phyloP scores from a whole-genome alignment of 2,797 vertebrate species.

The Acipenser ruthenus region DNA sequence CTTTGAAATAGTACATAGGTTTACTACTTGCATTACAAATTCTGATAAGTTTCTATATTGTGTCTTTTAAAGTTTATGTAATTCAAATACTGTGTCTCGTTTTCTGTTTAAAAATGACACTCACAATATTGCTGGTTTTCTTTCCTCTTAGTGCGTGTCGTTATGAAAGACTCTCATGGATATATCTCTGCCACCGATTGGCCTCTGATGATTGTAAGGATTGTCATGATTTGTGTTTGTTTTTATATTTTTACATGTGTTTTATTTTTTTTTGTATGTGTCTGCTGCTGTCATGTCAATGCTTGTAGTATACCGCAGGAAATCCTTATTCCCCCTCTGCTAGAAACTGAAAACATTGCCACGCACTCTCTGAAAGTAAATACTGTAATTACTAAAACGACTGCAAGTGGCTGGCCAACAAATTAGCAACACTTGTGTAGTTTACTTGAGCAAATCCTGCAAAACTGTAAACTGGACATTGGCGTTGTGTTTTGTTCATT shows the following conservation, averaged over 20 bases:
- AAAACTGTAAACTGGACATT: too few relatives aligned
- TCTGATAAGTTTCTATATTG: constrained; percentile 4
- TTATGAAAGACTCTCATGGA: constrained; percentile 72
- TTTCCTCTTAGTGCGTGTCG: constrained; percentile 56
- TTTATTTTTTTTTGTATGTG: constrained; percentile 6
- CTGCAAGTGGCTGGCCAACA: too few relatives aligned
- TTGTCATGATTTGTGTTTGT: not conserved
- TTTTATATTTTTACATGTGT: not conserved
- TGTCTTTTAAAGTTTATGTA: not conserved
- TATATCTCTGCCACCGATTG: constrained; percentile 79
- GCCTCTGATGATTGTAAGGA: constrained; percentile 83
- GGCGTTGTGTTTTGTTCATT: too few relatives aligned
- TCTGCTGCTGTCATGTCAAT: not conserved
- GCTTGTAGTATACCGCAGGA: too few relatives aligned
- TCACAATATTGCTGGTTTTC: not conserved
- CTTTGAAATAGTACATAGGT: not conserved
- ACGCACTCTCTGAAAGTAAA: too few relatives aligned
- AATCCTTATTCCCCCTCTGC: not conserved
- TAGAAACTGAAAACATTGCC: too few relatives aligned
- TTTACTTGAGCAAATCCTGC: too few relatives aligned
- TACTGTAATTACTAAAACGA: too few relatives aligned
- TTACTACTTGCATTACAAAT: not conserved
- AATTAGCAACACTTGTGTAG: too few relatives aligned
- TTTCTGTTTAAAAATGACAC: not conserved
- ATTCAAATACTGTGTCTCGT: not conserved